phyloP scores from a whole-genome alignment of 2,113 vertebrate species.

The Phoenicopterus ruber region DNA sequence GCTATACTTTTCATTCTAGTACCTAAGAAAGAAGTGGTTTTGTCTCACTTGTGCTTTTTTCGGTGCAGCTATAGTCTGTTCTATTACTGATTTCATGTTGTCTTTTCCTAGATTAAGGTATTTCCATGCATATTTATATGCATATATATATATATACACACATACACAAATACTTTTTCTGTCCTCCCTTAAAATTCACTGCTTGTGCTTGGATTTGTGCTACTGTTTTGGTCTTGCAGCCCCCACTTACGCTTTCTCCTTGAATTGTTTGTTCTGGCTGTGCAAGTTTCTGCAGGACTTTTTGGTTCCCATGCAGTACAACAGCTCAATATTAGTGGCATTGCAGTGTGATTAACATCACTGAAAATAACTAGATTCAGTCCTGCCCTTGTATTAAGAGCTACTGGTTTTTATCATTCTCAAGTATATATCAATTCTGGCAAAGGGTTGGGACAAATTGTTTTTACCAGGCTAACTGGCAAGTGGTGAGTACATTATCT shows the following conservation, averaged over 20 bases:
- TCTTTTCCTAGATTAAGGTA: neutral
- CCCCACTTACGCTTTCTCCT: neutral
- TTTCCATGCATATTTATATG: neutral
- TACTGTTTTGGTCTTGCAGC: neutral
- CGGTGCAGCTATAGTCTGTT: neutral
- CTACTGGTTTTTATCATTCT: neutral
- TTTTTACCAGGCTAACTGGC: neutral
- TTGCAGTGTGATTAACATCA: neutral
- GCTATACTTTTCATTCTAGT: neutral
- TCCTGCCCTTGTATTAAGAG: neutral
- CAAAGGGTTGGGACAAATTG: neutral
- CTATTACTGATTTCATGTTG: neutral
- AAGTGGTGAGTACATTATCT: neutral
- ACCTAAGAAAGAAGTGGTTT: neutral
- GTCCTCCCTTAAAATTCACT: neutral
- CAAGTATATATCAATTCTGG: too few species aligned
- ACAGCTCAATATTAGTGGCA: neutral
- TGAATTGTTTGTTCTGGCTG: neutral
- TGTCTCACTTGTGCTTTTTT: neutral
- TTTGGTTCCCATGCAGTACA: neutral
- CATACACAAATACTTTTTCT: neutral
- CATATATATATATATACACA: neutral
- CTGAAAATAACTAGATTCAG: neutral
- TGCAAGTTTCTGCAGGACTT: neutral
- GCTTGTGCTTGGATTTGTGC: neutral